Base-by-base conservation (phyloP, 2,888 invertebrate genomes). In the Hydrotaea cyrtoneurina region DNA sequence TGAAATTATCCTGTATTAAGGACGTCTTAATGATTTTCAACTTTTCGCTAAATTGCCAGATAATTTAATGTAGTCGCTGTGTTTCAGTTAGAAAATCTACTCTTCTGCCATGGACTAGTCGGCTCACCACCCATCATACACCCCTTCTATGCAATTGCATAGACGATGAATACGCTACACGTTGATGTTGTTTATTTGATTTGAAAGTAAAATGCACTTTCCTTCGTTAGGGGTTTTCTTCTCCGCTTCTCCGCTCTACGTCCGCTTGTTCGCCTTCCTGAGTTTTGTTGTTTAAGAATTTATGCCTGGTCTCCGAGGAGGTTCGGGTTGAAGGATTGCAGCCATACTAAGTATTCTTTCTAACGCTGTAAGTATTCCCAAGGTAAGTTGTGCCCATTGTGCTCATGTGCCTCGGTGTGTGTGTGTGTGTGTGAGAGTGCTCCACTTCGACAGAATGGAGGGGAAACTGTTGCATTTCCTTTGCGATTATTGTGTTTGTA, bases 381-480 rank as follows among this genome's bases (percentile, higher is more conserved):
- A 62, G 31, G 62, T n/a, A 50, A 13, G 39, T 10, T 39, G 39
- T 3, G 36, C 36, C n/a, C 10, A 39, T 39, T 39, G 39, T 50
- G 50, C 7, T 31, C 31, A 31, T 31, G 31, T 31, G 31, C 50
- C 50, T 50, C 15, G 7, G 26, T 59, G 26, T 26, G 23, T 1
- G 17, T 17, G 59, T n/a, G 7, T 26, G 59, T 26, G 31, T 62
- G n/a, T n/a, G 62, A 31, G 7, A 23, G 31, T 15, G 31, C 31
- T 31, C 26, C 31, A 15, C 0, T 23, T 13, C 3, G 31, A 31
- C 26, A 57, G 64, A 64, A 10, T 43, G 43, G 8, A 46, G 13
- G 39, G 69, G 23, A 74, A 74, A 78, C 80, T 84, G 83, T 84
- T 83, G 83, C 83, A 75, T 80, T 84, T 80, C 83, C 80, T 84